A percentile compares a stretch with the other conserved stretches of the same genome.
phyloP scores from a whole-genome alignment of 2,888 invertebrate species.

The Tigriopus californicus region DNA sequence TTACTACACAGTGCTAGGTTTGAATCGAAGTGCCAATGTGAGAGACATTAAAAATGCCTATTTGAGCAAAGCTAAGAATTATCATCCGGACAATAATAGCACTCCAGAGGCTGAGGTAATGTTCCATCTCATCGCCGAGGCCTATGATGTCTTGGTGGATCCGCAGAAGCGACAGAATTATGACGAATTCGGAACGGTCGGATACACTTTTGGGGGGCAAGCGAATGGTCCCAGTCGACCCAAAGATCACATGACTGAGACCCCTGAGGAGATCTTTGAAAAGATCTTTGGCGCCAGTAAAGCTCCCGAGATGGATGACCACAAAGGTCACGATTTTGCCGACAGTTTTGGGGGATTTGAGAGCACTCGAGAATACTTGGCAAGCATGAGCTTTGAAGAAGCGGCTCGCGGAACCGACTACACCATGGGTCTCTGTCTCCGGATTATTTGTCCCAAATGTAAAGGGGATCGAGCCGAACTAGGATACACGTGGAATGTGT shows the following conservation, averaged over 20 bases:
- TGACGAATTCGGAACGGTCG: constrained; percentile 62
- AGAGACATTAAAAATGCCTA: constrained; percentile 34
- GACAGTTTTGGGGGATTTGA: background rate
- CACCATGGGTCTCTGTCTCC: background rate
- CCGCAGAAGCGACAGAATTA: constrained; percentile 74
- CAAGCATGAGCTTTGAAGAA: constrained; percentile 9
- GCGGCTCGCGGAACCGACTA: background rate
- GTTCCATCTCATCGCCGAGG: constrained; percentile 39
- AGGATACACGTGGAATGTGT: constrained; percentile 6
- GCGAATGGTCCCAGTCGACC: background rate
- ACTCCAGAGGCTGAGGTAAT: constrained; percentile 31
- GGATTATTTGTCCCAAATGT: constrained; percentile 8
- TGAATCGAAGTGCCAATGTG: constrained; percentile 29
- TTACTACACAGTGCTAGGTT: constrained; percentile 35
- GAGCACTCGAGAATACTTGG: background rate
- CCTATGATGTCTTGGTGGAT: constrained; percentile 64
- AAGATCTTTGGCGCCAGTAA: constrained; percentile 1
- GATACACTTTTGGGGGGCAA: constrained; percentile 6
- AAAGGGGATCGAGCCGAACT: constrained; percentile 1
- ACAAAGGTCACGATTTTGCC: background rate
- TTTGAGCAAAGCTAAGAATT: constrained; percentile 36
- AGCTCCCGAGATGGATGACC: background rate
- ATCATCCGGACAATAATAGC: constrained; percentile 38
- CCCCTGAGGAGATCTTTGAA: constrained; percentile 7
- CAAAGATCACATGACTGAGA: background rate